Evolutionary conservation across 2,888 invertebrate species (phyloP), one percentile per base, ranked within the genome.

Genomic region (Drosophila maculinotata): DNA sequence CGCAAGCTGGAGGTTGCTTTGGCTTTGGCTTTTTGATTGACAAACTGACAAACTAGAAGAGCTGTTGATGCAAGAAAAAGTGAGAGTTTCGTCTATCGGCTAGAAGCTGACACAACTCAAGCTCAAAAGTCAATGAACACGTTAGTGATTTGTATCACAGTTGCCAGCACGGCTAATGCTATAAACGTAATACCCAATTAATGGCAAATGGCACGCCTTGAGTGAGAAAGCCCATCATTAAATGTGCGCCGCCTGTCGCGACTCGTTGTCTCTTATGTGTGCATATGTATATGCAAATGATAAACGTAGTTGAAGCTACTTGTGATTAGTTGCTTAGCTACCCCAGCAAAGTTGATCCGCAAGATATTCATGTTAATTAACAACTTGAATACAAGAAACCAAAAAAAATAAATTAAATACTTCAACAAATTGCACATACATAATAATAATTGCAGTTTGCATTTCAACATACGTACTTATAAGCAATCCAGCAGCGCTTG

Each of bases 121-220:
- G 51, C 49, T 41, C 31, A 58, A 64, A 59, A 69, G 77, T 75
- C 79, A 76, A 63, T 56, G 80, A 45, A 54, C 76, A 82, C 48
- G 28, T 52, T 26, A 26, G 26, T 53, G 58, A 68, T 76, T 64
- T 60, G 58, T 35, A 56, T 59, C 51, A 35, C 33, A 33, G 78
- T 64, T 66, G 66, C 39, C 44, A 41, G 64, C 75, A 77, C 49
- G 31, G 31, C 38, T 49, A 51, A 54, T 58, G 64, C 30, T 23
- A 45, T 70, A 59, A 76, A 63, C 72, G 79, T 77, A 79, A 77
- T 75, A 71, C 47, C 63, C 76, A 79, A 75, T 76, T 79, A 75
- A 75, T 52, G 58, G 65, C 65, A 68, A 74, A 57, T 59, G 79
- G 28, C 65, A 70, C 62, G 71, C 68, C 68, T 76, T 44, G 47